Base-by-base conservation (phyloP, 2,113 vertebrate species). In the Podilymbus podiceps region DNA sequence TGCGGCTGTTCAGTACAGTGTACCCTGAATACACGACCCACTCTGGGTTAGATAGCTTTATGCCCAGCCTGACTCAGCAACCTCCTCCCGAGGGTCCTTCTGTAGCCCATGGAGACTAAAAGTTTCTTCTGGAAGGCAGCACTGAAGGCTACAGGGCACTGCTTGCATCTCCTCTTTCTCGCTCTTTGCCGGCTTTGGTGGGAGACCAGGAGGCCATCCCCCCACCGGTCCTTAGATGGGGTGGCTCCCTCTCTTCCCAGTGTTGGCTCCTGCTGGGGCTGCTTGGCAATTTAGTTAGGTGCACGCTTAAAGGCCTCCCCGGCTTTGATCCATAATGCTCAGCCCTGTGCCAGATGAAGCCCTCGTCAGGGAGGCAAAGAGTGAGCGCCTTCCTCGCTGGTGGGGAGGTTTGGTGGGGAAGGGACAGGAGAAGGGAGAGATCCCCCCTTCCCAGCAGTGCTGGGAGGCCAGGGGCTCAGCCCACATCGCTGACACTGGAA, bases 221-320 rank as follows among this genome's bases (percentile, higher is more conserved):
- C 5, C 22, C 60, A 21, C 30, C 1, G 2, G 4, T 23, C 4
- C 0, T 25, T 67, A 49, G 44, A n/a, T 50, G 50, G 16, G 11
- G 9, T 38, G 42, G 16, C 33, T 68, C 81, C 52, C 8, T 84
- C 31, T 60, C 50, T 50, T 46, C 28, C 47, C 52, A 16, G 25
- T 22, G 14, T 38, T n/a, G 30, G 64, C 21, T 71, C 33, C 50
- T 74, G 11, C 30, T 50, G 38, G 40, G 35, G 30, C 35, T 80
- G 33, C 27, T 56, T 46, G n/a, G 24, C 42, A 25, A 17, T 74
- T 86, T 62, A 47, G 30, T 64, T 21, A 49, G 25, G 27, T 31
- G 28, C 52, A 2, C 24, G 9, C 31, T 58, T 49, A n/a, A 35
- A 77, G 18, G 16, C 71, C 21, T 60, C n/a, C 17, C 16, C 12